These are phyloP conservation scores for Papilio polyxenes DNA, from an alignment of 1,140 invertebrate genomes.

Conservation along the genomic window DNA sequence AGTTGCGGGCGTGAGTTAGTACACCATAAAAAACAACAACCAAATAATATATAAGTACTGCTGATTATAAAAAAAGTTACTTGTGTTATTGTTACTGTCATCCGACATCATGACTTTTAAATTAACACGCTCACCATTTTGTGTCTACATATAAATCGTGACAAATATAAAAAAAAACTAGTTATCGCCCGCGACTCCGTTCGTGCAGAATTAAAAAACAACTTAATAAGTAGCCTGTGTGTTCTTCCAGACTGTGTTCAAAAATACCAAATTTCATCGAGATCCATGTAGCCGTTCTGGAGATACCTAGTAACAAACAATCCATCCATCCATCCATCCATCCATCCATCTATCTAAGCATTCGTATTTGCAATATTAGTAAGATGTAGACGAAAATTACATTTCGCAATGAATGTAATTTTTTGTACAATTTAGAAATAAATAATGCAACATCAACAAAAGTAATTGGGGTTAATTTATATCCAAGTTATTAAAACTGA, in stretches of 20 bases:
- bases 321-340: too few species aligned
- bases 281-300: too few species aligned
- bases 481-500: not conserved
- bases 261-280: too few species aligned
- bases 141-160: not conserved
- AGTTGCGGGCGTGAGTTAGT: too few species aligned
- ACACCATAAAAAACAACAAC: too few species aligned
- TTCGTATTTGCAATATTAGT: too few species aligned
- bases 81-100: not conserved
- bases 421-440: not conserved
- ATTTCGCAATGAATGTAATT: not conserved
- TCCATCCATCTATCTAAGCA: too few species aligned
- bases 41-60: not conserved
- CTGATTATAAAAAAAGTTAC: not conserved
- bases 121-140: slow-evolving; percentile 4
- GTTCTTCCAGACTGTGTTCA: too few species aligned
- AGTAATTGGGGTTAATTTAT: not conserved
- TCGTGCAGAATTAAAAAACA: too few species aligned
- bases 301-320: too few species aligned
- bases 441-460: not conserved
- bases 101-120: not conserved
- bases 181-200: too few species aligned
- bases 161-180: not conserved
- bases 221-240: too few species aligned
- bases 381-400: not conserved